Evolutionary conservation across 2,113 vertebrate species (phyloP).

Genomic region (Carlito syrichta): DNA sequence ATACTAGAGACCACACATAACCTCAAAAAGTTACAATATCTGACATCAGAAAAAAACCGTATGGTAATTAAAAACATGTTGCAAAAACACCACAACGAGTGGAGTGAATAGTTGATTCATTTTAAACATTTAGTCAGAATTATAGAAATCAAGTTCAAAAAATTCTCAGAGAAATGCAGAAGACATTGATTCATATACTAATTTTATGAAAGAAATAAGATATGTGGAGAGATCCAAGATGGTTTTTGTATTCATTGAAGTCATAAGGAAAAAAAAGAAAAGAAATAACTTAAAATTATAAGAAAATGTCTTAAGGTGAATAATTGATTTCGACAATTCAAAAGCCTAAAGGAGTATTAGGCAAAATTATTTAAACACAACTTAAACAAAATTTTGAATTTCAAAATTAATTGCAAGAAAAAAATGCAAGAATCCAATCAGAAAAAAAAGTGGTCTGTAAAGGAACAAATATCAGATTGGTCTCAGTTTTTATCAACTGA

Average conservation of each 20-base stretch:
- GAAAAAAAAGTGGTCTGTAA: neutral
- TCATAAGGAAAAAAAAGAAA: neutral
- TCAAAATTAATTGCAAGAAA: neutral
- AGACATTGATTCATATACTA: neutral
- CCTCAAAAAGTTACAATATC: neutral
- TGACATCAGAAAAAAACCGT: neutral
- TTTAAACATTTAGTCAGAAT: neutral
- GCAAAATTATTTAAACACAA: neutral
- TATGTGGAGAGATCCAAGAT: neutral
- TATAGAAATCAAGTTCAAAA: neutral
- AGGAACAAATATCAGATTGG: neutral
- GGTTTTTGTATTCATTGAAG: neutral
- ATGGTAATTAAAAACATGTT: neutral
- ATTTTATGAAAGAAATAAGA: neutral
- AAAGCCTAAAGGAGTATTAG: neutral
- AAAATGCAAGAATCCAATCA: neutral
- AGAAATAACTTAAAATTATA: constrained; percentile 10
- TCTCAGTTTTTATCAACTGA: neutral
- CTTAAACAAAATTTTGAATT: neutral
- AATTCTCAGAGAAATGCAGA: neutral
- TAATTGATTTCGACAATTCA: neutral
- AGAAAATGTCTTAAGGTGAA: neutral
- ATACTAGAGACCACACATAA: neutral
- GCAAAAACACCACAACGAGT: neutral
- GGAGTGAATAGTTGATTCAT: neutral